Evolutionary conservation across 2,113 vertebrate species (phyloP), one percentile per base, ranked within the genome.

Genomic region (Ellobius talpinus): DNA sequence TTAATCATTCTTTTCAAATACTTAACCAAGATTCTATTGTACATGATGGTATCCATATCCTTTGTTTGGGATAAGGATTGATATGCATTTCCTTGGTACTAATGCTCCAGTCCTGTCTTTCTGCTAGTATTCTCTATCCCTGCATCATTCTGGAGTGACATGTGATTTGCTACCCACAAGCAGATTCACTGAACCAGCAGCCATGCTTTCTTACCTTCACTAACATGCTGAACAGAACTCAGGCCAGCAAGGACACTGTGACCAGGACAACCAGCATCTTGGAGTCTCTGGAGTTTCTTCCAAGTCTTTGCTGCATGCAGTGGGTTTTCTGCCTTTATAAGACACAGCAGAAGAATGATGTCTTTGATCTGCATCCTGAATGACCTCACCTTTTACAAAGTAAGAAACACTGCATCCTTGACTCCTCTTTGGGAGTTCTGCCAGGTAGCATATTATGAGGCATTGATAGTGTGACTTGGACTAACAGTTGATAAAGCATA

Each of bases 121-220:
- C 11, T 39, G 5, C 8, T 24, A 12, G 13, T 24, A 1, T 2
- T n/a, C 65, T 31, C 65, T 66, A 10, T 66, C 65, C 31, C 65
- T 66, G 61, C 61, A 63, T 65, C 7, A 29, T 50, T 9, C 7
- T 14, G 19, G 5, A 33, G 50, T 70, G 47, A 5, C 7, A 33
- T 3, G 11, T 45, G 21, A 26, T 45, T 42, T 52, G 16, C 29
- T 5, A 29, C 4, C 16, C 17, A 19, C 1, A 39, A 31, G 26
- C 61, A 19, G 12, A 52, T 23, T 29, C 6, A 24, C 3, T 7
- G 6, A 42, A 36, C 17, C 26, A 42, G 0, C 1, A 7, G 1
- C 3, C 7, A 0, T 31, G 10, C 8, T 24, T 47, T 82, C 55
- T 82, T 82, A 82, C 36, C 79, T 82, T 61, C 36, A 61, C 36